Percentiles rank a stretch among this genome's conserved stretches.
Evolutionary conservation across 2,888 invertebrate species (phyloP).

Genomic region (Germaria angustata): DNA sequence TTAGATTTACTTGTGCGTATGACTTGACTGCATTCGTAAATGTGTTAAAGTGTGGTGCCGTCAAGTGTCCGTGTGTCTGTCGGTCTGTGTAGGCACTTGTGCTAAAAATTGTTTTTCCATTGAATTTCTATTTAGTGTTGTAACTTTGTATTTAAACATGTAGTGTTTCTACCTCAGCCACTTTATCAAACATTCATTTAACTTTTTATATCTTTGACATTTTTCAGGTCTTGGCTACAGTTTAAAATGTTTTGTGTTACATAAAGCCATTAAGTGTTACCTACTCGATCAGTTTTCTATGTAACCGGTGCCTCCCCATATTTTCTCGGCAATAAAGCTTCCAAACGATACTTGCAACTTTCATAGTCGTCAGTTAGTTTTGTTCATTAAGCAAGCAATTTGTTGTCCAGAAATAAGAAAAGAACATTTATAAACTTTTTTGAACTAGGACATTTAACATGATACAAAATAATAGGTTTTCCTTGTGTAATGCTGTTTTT

Average conservation of each 20-base stretch:
- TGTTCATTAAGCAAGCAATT: conserved; percentile 1
- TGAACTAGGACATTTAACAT: background rate
- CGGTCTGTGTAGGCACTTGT: background rate
- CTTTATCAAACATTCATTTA: background rate
- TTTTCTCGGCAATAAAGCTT: background rate
- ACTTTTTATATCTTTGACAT: background rate
- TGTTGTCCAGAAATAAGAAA: background rate
- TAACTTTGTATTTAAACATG: background rate
- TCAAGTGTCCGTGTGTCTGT: background rate
- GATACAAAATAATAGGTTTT: background rate
- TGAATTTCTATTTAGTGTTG: background rate
- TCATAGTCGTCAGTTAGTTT: conserved; percentile 14
- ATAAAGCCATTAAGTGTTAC: conserved; percentile 22
- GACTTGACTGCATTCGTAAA: conserved; percentile 20
- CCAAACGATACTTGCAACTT: background rate
- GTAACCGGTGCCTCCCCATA: background rate
- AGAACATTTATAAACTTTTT: conserved; percentile 27
- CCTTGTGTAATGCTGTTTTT: background rate
- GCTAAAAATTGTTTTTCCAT: conserved; percentile 23
- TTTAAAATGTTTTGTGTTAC: conserved; percentile 14
- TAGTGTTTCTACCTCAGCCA: background rate
- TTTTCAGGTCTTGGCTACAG: background rate
- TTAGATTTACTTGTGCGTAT: conserved; percentile 32
- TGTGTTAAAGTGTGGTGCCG: conserved; percentile 28
- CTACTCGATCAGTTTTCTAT: background rate